These are phyloP conservation scores for Amphiprion percula DNA, from an alignment of 2,113 vertebrate genomes.

Conservation along the genomic window DNA sequence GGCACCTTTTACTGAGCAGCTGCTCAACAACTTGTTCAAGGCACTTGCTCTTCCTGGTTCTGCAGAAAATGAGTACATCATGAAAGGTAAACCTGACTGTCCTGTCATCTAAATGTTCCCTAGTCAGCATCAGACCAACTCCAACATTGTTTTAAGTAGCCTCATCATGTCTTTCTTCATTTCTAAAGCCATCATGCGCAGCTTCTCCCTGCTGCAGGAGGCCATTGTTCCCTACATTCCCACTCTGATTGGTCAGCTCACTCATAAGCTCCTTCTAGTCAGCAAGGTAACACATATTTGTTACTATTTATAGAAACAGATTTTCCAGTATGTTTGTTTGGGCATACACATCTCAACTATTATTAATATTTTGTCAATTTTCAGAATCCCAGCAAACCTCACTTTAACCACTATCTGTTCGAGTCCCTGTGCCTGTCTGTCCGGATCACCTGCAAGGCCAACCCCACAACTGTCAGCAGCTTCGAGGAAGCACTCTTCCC, in stretches of 20 bases:
- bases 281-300: slow-evolving; percentile 90
- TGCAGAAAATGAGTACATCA: slow-evolving; percentile 98
- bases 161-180: slow-evolving; percentile 7
- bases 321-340: not conserved
- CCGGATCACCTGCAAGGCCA: slow-evolving; percentile 96
- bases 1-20: slow-evolving; percentile 92
- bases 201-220: slow-evolving; percentile 98
- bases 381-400: slow-evolving; percentile 99
- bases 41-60: slow-evolving; percentile 94
- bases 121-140: not conserved
- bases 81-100: slow-evolving; percentile 91
- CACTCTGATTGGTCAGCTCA: slow-evolving; percentile 95
- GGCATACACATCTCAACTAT: not conserved
- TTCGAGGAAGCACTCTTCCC: slow-evolving; percentile 98
- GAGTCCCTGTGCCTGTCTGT: slow-evolving; percentile 97
- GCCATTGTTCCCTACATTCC: slow-evolving; percentile 96
- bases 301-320: not conserved
- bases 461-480: slow-evolving; percentile 90
- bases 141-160: slow-evolving; percentile 10
- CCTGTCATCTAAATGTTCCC: not conserved
- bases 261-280: slow-evolving; percentile 96
- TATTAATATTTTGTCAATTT: slow-evolving; percentile 22
- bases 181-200: slow-evolving; percentile 96
- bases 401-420: slow-evolving; percentile 99
- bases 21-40: slow-evolving; percentile 97